Conservation (phyloP, 2,797 vertebrate genomes). For the Thunnus albacares region DNA sequence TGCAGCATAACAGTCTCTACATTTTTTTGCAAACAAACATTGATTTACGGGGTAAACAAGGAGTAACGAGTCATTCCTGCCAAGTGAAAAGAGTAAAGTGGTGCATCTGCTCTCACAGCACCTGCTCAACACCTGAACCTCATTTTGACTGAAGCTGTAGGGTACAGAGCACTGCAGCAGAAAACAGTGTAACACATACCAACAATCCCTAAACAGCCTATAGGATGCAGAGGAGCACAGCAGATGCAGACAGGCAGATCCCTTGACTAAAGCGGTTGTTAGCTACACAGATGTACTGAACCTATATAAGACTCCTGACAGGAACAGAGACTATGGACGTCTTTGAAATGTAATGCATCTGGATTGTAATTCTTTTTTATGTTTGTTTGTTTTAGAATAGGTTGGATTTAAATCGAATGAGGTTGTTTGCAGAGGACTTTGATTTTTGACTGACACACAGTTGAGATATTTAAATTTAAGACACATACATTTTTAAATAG, state of each 20-base stretch:
- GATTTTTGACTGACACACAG: constrained; percentile 26
- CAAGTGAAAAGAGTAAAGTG: constrained; percentile 60
- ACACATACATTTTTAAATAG: background rate
- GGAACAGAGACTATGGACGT: constrained; percentile 46
- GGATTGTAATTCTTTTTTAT: constrained; percentile 22
- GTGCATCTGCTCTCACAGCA: constrained; percentile 70
- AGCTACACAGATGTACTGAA: constrained; percentile 61
- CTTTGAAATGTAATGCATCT: constrained; percentile 47
- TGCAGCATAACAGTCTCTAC: constrained; percentile 29
- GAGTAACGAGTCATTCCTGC: constrained; percentile 63
- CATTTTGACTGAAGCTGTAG: constrained; percentile 60
- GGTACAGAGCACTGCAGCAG: constrained; percentile 54
- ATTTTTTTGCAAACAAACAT: constrained; percentile 53
- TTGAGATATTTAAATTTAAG: constrained; percentile 9
- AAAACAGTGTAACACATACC: constrained; percentile 56
- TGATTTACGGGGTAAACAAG: constrained; percentile 71
- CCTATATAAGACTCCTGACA: constrained; percentile 36
- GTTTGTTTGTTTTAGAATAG: constrained; percentile 21
- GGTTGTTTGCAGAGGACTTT: constrained; percentile 44
- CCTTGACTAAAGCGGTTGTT: constrained; percentile 53
- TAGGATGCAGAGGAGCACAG: constrained; percentile 58
- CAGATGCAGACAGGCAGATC: constrained; percentile 72
- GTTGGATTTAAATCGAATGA: constrained; percentile 48
- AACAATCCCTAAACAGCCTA: constrained; percentile 56
- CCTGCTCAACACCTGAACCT: constrained; percentile 79